Evolutionary conservation across 2,113 vertebrate genomes (phyloP).

Genomic region (Eubucco bourcierii): DNA sequence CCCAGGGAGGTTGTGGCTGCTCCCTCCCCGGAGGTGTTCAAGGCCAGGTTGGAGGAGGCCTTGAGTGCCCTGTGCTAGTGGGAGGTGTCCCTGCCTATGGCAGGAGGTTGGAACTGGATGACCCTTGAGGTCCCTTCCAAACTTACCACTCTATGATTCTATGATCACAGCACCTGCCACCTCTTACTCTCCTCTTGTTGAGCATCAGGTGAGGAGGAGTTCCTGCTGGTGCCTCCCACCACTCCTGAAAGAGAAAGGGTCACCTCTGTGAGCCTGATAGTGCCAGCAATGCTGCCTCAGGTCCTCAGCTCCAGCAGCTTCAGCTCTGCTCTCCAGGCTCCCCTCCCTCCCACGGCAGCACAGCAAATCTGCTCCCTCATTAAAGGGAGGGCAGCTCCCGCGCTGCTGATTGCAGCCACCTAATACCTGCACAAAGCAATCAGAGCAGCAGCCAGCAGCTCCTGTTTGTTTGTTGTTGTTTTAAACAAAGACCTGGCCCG

Average conservation of each 20-base stretch:
- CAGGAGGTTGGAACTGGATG: no score
- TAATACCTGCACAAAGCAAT: conserved; percentile 31
- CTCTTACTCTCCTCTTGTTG: background rate
- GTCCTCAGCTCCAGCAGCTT: accelerated
- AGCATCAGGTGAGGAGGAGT: background rate
- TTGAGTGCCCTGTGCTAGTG: no score
- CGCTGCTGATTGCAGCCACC: conserved; percentile 22
- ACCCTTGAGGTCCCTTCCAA: no score
- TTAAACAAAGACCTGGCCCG: conserved; percentile 15
- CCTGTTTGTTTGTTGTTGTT: background rate
- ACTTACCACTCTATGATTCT: no score
- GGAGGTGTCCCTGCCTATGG: no score
- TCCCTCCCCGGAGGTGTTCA: no score
- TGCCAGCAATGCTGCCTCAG: background rate
- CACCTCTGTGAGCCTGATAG: background rate
- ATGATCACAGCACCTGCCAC: accelerated
- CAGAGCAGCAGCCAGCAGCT: background rate
- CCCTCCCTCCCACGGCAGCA: background rate
- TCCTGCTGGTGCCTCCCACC: background rate
- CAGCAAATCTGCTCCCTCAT: background rate
- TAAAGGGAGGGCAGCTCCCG: conserved; percentile 13
- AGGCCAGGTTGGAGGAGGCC: no score
- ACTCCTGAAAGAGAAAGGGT: background rate
- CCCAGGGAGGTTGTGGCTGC: no score
- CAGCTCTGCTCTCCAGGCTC: background rate